A percentile compares a stretch with the other conserved stretches of the same genome.
These are phyloP conservation scores for Thalassoma bifasciatum DNA, from an alignment of 2,113 vertebrate genomes.

Conservation along the genomic window DNA sequence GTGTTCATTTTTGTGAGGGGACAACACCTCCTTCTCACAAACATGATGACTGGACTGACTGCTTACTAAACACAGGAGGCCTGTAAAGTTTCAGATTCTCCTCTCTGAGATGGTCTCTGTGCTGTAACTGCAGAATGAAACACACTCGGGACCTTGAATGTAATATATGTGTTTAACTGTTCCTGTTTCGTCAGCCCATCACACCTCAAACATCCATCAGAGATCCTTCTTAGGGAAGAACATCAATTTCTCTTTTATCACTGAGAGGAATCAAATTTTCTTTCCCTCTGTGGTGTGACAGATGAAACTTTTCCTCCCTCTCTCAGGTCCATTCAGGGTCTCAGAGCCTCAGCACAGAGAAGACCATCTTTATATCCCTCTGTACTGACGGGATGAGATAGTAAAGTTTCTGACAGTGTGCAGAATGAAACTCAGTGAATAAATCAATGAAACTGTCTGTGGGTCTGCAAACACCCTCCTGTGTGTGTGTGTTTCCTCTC, in stretches of 20 bases:
- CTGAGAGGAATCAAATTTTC: constrained; percentile 40
- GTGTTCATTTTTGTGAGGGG: too few relatives aligned
- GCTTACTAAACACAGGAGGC: too few relatives aligned
- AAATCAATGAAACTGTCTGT: not conserved
- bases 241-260: constrained; percentile 4
- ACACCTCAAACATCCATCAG: too few relatives aligned
- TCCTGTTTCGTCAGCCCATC: not conserved
- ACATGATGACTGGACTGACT: too few relatives aligned
- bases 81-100: too few relatives aligned
- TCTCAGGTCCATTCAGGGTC: constrained; percentile 46
- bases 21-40: too few relatives aligned
- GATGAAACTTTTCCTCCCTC: constrained; percentile 62
- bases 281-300: constrained; percentile 44
- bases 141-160: too few relatives aligned
- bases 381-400: constrained; percentile 7
- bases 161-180: too few relatives aligned
- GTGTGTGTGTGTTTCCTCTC: constrained; percentile 58
- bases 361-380: constrained; percentile 16
- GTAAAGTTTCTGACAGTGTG: constrained; percentile 16
- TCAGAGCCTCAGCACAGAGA: constrained; percentile 32
- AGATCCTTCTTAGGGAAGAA: constrained; percentile 32
- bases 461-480: constrained; percentile 41
- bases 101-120: too few relatives aligned
- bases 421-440: not conserved
- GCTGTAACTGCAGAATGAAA: too few relatives aligned